Base-by-base conservation (phyloP, 1,140 invertebrate genomes). In the Scaptomyza hsui region DNA sequence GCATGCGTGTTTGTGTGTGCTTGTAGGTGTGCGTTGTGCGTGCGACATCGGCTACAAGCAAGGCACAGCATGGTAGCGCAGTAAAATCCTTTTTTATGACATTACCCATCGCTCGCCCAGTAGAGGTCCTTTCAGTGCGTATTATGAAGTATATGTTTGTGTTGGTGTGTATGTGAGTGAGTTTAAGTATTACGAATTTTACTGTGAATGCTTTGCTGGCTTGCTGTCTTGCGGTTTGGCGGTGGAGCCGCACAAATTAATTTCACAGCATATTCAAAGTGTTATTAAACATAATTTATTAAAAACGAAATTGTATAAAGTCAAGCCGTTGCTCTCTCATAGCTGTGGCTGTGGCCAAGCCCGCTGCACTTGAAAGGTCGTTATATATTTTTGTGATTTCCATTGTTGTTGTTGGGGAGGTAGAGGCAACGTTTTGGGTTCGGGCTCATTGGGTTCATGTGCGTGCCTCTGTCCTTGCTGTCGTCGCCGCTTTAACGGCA, bases 221-320 rank as follows among this genome's bases (percentile, higher is more conserved):
- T 37, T 41, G 48, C 24, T 44, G 56, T 70, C 65, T 77, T 70
- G 72, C 60, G 75, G 71, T 65, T 63, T 53, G 57, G 63, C 35
- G 59, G 41, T 42, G 49, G 48, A 52, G 53, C 60, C 62, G 41
- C 48, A 76, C 79, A 89, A 89, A 89, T 89, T 89, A 89, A 89
- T 89, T 89, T 86, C 78, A 67, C 78, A 82, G 74, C 86, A 78
- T 89, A 89, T 89, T 89, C 78, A 83, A 88, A 88, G 82, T 82
- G 81, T 89, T 89, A 89, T 89, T 89, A 89, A 89, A 88, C 86
- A 89, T 89, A 89, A 89, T 89, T 89, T 88, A 88, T 88, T 88
- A 88, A 88, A 88, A 88, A 80, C 85, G 79, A 89, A 88, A 89
- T 89, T 89, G 72, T 89, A 88, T 89, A 65, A 89, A 78, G 69